These are phyloP conservation scores for Neolamprologus brichardi DNA, from an alignment of 2,113 vertebrate species.

Conservation along the genomic window DNA sequence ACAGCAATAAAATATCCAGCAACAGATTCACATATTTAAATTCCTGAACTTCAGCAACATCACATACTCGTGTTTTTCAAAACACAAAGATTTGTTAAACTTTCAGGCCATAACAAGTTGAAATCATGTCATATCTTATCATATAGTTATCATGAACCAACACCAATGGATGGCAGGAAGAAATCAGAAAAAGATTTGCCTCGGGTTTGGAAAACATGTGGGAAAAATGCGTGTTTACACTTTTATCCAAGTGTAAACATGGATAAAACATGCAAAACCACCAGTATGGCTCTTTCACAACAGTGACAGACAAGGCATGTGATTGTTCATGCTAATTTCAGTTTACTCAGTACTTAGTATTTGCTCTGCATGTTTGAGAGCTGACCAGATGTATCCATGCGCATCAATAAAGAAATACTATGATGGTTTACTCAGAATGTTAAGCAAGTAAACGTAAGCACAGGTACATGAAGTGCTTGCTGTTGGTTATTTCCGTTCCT, in stretches of 20 bases:
- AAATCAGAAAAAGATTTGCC: neutral
- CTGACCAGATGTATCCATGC: constrained; percentile 12
- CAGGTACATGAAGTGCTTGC: constrained; percentile 11
- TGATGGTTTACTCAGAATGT: neutral
- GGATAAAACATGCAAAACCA: neutral
- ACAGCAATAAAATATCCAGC: neutral
- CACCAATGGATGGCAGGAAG: neutral
- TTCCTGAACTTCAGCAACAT: neutral
- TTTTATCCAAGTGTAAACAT: neutral
- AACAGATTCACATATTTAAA: neutral
- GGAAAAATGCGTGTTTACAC: neutral
- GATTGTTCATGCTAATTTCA: neutral
- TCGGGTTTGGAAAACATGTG: neutral
- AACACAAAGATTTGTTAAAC: neutral
- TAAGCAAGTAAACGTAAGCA: constrained; percentile 16
- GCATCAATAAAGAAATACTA: neutral
- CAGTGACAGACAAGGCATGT: neutral
- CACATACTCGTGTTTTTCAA: neutral
- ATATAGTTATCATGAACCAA: neutral
- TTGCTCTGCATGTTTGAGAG: neutral
- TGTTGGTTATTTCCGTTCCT: constrained; percentile 40
- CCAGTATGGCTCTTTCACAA: neutral
- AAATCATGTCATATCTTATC: neutral
- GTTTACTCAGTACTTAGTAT: neutral
- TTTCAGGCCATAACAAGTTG: neutral